Percentiles rank a stretch among this genome's conserved stretches.
Conservation (phyloP, 2,113 vertebrate genomes). For the Rhinopomastus cyanomelas region DNA sequence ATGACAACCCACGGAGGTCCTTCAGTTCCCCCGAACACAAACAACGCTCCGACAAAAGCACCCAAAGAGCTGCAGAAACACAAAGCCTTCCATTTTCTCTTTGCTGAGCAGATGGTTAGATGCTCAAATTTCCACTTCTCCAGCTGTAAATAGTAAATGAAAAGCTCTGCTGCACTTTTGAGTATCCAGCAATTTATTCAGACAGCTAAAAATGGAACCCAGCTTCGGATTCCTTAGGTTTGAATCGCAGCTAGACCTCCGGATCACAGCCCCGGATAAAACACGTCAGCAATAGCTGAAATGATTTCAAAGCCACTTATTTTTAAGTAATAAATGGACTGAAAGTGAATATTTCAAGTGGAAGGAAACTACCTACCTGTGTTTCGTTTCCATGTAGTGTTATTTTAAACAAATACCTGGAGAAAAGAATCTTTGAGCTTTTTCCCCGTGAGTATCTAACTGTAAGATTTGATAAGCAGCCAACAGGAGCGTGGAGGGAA, state of each 20-base stretch:
- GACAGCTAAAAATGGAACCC: background rate
- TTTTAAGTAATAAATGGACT: background rate
- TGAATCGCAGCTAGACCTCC: background rate
- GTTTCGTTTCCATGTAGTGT: background rate
- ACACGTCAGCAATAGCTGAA: background rate
- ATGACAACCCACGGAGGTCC: background rate
- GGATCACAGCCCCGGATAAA: background rate
- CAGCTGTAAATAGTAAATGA: background rate
- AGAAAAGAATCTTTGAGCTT: background rate
- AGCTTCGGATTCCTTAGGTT: background rate
- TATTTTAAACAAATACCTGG: background rate
- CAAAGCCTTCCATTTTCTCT: background rate
- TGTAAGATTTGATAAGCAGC: background rate
- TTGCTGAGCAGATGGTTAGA: background rate
- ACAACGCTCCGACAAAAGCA: background rate
- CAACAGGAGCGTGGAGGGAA: background rate
- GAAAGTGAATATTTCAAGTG: background rate
- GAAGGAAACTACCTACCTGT: background rate
- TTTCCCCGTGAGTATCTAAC: background rate
- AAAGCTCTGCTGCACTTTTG: background rate
- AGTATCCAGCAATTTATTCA: background rate
- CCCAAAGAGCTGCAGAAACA: background rate
- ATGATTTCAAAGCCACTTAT: background rate
- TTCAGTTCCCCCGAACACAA: background rate
- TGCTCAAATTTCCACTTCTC: background rate